Percentiles rank a stretch among this genome's conserved stretches.
These are phyloP conservation scores for Chaetodon auriga DNA, from an alignment of 2,113 vertebrate genomes.

Conservation along the genomic window DNA sequence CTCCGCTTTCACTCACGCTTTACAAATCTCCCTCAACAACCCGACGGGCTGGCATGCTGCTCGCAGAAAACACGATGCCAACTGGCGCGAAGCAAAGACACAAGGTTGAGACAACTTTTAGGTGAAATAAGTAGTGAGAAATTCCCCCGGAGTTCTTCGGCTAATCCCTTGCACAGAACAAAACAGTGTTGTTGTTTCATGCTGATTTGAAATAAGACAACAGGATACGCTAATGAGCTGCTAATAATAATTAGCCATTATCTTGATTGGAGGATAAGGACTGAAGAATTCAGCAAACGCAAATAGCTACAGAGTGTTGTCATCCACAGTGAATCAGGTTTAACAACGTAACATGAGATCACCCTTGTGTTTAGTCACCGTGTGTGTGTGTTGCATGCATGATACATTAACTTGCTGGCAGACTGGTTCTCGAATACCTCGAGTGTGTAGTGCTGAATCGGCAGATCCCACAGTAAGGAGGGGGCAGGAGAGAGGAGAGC, in stretches of 20 bases:
- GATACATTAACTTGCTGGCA: constrained; percentile 36
- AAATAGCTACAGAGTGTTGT: neutral
- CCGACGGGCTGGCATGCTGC: constrained; percentile 31
- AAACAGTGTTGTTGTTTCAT: constrained; percentile 6
- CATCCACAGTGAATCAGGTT: constrained; percentile 5
- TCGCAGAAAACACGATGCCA: constrained; percentile 37
- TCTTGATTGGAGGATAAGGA: constrained; percentile 8
- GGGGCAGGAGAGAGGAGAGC: constrained; percentile 16
- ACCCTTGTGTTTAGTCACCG: constrained; percentile 13
- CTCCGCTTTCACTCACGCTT: constrained; percentile 37
- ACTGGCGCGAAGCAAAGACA: constrained; percentile 44
- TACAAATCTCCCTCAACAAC: constrained; percentile 54
- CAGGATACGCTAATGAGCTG: constrained; percentile 15
- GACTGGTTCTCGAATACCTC: constrained; percentile 24
- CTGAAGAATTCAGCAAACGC: neutral
- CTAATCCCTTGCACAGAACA: constrained; percentile 21
- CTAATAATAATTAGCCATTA: constrained; percentile 28
- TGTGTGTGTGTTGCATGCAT: neutral
- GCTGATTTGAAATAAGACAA: constrained; percentile 6
- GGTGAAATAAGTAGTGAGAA: neutral
- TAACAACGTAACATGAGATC: neutral
- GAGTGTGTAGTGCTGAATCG: constrained; percentile 52
- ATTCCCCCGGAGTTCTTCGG: neutral
- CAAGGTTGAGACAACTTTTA: constrained; percentile 25
- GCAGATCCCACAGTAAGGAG: constrained; percentile 59